Evolutionary conservation across 2,113 vertebrate species (phyloP).

Genomic region (Psilopogon haemacephalus): DNA sequence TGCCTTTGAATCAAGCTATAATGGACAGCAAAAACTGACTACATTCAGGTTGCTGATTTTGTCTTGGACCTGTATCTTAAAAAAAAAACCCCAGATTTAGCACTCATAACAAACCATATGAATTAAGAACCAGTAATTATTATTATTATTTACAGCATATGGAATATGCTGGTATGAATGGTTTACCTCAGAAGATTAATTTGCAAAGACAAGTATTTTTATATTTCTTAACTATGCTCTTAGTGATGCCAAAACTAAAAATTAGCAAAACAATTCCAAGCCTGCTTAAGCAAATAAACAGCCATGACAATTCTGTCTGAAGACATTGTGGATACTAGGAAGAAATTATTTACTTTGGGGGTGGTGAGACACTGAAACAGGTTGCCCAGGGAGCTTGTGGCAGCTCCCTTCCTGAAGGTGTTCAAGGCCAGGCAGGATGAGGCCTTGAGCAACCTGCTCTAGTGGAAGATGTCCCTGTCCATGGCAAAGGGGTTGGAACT

Average conservation of each 20-base stretch:
- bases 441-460: too few relatives aligned
- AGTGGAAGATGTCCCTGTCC: too few relatives aligned
- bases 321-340: not conserved
- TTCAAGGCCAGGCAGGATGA: too few relatives aligned
- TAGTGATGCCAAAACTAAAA: not conserved
- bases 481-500: too few relatives aligned
- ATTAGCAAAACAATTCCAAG: not conserved
- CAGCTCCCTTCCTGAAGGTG: too few relatives aligned
- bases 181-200: not conserved
- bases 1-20: not conserved
- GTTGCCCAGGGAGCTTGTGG: too few relatives aligned
- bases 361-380: too few relatives aligned
- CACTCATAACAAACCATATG: not conserved
- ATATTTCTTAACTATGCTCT: not conserved
- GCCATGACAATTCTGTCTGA: not conserved
- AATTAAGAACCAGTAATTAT: not conserved
- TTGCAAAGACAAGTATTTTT: not conserved
- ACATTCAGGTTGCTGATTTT: not conserved
- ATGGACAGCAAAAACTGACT: not conserved
- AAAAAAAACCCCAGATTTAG: not conserved
- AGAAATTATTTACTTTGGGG: too few relatives aligned
- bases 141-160: not conserved
- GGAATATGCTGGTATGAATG: not conserved
- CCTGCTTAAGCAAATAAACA: not conserved
- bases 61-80: not conserved